phyloP scores from a whole-genome alignment of 1,140 invertebrate genomes.

The Bicyclus anynana region DNA sequence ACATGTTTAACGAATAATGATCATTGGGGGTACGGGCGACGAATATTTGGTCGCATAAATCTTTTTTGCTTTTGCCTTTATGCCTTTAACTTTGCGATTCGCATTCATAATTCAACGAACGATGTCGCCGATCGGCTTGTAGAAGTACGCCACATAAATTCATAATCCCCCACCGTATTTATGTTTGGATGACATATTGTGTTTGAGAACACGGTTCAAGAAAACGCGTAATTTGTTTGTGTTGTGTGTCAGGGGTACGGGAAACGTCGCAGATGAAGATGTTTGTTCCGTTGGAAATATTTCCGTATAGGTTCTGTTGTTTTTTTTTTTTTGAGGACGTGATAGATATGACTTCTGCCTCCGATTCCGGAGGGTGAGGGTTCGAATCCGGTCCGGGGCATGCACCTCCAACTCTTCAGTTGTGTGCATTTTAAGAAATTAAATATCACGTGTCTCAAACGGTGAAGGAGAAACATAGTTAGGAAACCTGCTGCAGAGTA shows the following conservation, averaged over 20 bases:
- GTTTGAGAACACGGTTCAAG: not conserved
- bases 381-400: too few species aligned
- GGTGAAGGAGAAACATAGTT: too few species aligned
- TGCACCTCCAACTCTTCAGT: too few species aligned
- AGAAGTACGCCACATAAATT: not conserved
- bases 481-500: too few species aligned
- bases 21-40: not conserved
- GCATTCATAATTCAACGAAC: conserved; percentile 4
- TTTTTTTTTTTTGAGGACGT: too few species aligned
- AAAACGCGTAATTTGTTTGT: not conserved
- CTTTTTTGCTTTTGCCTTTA: conserved; percentile 1
- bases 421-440: too few species aligned
- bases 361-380: too few species aligned
- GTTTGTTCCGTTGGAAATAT: too few species aligned
- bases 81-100: conserved; percentile 4
- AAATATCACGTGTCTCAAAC: too few species aligned
- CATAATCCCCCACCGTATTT: not conserved
- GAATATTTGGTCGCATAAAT: conserved; percentile 1
- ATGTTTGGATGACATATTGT: conserved; percentile 2
- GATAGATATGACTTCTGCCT: too few species aligned
- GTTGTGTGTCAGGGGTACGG: not conserved
- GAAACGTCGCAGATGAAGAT: not conserved
- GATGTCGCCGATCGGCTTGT: conserved; percentile 2
- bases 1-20: conserved; percentile 2
- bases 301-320: too few species aligned